Conservation (phyloP, 1,140 invertebrate genomes). For the Magallana ariakensis region DNA sequence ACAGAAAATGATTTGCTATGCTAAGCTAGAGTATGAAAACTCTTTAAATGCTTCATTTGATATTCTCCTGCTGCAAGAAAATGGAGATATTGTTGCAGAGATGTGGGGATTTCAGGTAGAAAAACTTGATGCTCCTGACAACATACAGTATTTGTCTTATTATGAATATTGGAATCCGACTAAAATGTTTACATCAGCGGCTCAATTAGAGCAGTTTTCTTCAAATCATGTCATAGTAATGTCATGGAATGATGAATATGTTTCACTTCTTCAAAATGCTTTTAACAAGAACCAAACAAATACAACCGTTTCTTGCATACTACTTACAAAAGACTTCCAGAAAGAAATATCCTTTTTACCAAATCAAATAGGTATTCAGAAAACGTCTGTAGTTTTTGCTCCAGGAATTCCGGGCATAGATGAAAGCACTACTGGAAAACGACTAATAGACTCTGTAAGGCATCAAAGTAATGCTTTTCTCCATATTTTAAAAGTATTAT, state of each 20-base stretch:
- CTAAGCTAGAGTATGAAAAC: slow-evolving; percentile 4
- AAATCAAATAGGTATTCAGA: neutral
- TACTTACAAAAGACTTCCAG: neutral
- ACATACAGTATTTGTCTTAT: neutral
- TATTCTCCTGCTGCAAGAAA: slow-evolving; percentile 52
- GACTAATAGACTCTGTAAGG: neutral
- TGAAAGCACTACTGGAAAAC: neutral
- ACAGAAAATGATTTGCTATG: slow-evolving; percentile 42
- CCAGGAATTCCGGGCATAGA: slow-evolving; percentile 7
- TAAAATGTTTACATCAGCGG: neutral
- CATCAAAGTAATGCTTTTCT: neutral
- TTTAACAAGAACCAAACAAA: neutral
- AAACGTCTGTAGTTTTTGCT: neutral
- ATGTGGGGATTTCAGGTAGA: slow-evolving; percentile 30
- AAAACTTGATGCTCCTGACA: slow-evolving; percentile 5
- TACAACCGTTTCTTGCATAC: neutral
- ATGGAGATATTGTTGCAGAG: slow-evolving; percentile 63
- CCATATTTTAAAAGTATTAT: neutral
- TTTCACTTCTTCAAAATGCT: neutral
- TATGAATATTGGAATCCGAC: neutral
- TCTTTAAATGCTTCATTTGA: slow-evolving; percentile 51
- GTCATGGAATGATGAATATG: neutral
- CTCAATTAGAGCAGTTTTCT: neutral
- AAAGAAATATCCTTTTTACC: neutral
- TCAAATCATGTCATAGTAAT: neutral